These are phyloP conservation scores for Pongo abelii DNA, from an alignment of 2,113 vertebrate genomes.

Conservation along the genomic window DNA sequence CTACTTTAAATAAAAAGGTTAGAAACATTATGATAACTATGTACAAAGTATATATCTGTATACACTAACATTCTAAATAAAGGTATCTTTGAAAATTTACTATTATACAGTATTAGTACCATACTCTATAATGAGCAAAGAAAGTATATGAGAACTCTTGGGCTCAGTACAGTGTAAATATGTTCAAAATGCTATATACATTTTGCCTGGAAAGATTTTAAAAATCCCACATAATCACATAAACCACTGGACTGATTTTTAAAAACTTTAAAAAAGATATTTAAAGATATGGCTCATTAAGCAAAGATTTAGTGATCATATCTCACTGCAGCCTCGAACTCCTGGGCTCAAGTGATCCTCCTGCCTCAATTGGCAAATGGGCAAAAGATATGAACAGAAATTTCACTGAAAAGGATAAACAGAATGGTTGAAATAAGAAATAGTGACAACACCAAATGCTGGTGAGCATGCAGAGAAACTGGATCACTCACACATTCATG, in stretches of 20 bases:
- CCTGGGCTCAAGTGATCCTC: too few relatives aligned
- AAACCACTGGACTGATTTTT: constrained; percentile 10
- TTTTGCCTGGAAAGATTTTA: background rate
- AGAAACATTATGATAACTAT: constrained; percentile 20
- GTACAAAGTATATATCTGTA: background rate
- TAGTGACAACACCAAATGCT: background rate
- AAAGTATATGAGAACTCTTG: background rate
- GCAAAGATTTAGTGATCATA: background rate
- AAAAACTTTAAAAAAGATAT: constrained; percentile 6
- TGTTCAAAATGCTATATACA: background rate
- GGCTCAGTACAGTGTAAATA: background rate
- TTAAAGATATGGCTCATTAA: constrained; percentile 48
- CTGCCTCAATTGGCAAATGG: background rate
- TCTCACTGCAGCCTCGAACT: too few relatives aligned
- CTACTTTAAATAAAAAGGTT: constrained; percentile 50
- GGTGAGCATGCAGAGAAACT: background rate
- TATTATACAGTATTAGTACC: background rate
- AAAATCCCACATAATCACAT: constrained; percentile 38
- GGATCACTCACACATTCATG: background rate
- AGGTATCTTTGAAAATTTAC: background rate
- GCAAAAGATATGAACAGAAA: constrained; percentile 20
- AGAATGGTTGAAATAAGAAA: background rate
- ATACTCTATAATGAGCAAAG: background rate
- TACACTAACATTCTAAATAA: background rate
- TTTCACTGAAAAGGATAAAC: background rate